Percentiles rank a stretch among this genome's conserved stretches.
These are phyloP conservation scores for Norana najaformis DNA, from an alignment of 2,888 invertebrate species.

Conservation along the genomic window DNA sequence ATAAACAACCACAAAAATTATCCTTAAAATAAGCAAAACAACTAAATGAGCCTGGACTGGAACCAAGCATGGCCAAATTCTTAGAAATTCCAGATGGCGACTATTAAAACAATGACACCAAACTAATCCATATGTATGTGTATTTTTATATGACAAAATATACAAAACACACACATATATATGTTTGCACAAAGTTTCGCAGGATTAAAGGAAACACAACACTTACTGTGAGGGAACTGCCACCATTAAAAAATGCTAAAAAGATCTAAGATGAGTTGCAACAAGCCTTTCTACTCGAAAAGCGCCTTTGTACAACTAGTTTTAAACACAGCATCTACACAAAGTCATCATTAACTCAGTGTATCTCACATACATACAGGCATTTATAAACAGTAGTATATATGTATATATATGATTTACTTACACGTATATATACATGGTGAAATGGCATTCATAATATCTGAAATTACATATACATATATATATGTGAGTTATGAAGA, in stretches of 20 bases:
- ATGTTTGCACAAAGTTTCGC: background rate
- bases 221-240: background rate
- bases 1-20: background rate
- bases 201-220: slow-evolving; percentile 13
- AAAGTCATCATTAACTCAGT: background rate
- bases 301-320: background rate
- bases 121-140: slow-evolving; percentile 13
- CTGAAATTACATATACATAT: too few relatives aligned
- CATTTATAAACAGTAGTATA: background rate
- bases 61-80: background rate
- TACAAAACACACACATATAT: background rate
- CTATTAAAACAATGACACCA: background rate
- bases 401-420: background rate
- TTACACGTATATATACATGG: too few relatives aligned
- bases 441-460: too few relatives aligned
- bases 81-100: background rate
- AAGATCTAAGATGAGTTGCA: background rate
- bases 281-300: background rate
- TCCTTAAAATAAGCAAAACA: background rate
- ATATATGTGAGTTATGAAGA: too few relatives aligned
- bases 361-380: background rate
- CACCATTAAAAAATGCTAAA: background rate
- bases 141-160: background rate
- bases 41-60: background rate
- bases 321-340: background rate